Percentiles rank a stretch among this genome's conserved stretches.
Conservation (phyloP, 1,140 invertebrate species). For the Brachionus koreanus region DNA sequence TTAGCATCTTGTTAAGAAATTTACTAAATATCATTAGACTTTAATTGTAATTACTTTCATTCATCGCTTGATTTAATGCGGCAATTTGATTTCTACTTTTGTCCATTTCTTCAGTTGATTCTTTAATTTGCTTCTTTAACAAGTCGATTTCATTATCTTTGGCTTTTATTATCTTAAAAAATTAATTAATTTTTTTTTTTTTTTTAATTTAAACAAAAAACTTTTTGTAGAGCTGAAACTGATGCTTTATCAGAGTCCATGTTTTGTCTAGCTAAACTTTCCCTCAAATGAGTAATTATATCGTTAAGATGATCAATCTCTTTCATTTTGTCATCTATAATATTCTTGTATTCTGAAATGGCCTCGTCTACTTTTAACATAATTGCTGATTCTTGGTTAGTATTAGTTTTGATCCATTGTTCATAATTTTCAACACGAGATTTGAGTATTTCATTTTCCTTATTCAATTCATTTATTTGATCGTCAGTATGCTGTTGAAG, state of each 20-base stretch:
- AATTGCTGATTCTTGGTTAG: slow-evolving; percentile 16
- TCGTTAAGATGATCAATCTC: slow-evolving; percentile 14
- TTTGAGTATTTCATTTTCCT: slow-evolving; percentile 25
- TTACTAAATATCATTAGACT: neutral
- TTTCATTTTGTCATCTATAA: slow-evolving; percentile 6
- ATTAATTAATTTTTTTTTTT: neutral
- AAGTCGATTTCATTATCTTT: slow-evolving; percentile 5
- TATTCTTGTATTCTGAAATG: slow-evolving; percentile 26
- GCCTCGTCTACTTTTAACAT: slow-evolving; percentile 1
- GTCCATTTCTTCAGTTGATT: slow-evolving; percentile 37
- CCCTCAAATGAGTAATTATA: neutral
- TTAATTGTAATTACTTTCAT: neutral
- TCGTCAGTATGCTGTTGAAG: neutral
- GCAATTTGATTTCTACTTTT: slow-evolving; percentile 23
- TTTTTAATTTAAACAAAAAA: neutral
- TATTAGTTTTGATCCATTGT: neutral
- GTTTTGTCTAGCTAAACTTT: neutral
- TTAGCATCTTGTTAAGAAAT: neutral
- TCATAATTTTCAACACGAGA: slow-evolving; percentile 33
- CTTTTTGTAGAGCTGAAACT: slow-evolving; percentile 3
- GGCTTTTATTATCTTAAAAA: neutral
- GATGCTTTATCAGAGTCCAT: slow-evolving; percentile 29
- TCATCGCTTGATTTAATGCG: neutral
- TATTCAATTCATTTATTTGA: slow-evolving; percentile 10
- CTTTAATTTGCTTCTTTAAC: slow-evolving; percentile 26